phyloP scores from a whole-genome alignment of 2,888 invertebrate genomes.

The Myopa testacea region DNA sequence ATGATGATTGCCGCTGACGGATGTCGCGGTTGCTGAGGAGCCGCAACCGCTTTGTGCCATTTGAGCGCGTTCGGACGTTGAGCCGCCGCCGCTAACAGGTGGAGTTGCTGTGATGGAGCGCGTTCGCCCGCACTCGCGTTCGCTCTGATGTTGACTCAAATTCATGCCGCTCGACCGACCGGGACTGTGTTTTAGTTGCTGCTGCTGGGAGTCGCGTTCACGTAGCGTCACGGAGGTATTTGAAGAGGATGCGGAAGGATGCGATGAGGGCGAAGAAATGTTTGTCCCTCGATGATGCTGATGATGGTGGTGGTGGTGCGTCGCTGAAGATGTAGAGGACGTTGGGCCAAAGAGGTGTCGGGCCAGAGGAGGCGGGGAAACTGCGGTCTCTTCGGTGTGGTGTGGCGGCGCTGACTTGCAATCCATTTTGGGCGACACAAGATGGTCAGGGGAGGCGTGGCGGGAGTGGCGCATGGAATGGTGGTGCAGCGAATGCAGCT shows the following conservation, averaged over 20 bases:
- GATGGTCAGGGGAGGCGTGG: constrained; percentile 53
- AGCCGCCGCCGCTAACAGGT: constrained; percentile 4
- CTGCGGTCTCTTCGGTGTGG: constrained; percentile 49
- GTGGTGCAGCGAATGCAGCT: constrained; percentile 53
- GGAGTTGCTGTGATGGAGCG: constrained; percentile 47
- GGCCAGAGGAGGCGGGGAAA: constrained; percentile 45
- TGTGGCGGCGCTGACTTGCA: constrained; percentile 44
- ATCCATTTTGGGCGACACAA: constrained; percentile 18
- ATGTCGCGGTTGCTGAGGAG: constrained; percentile 43
- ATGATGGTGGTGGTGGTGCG: constrained; percentile 11
- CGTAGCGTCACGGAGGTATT: constrained; percentile 45
- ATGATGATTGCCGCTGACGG: constrained; percentile 48
- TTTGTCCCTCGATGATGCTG: constrained; percentile 12
- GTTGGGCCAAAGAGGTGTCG: constrained; percentile 43
- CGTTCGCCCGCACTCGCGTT: constrained; percentile 45
- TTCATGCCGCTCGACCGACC: constrained; percentile 55
- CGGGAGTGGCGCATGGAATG: constrained; percentile 50
- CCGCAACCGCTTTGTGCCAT: constrained; percentile 6
- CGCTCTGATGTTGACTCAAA: constrained; percentile 49
- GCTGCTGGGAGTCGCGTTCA: constrained; percentile 33
- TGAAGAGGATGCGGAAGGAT: constrained; percentile 46
- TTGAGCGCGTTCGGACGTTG: constrained; percentile 22
- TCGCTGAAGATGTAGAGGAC: constrained; percentile 13
- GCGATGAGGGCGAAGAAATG: constrained; percentile 43
- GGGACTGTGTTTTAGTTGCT: constrained; percentile 58